Percentiles rank a stretch among this genome's conserved stretches.
Evolutionary conservation across 2,113 vertebrate species (phyloP).

Genomic region (Atlantisia rogersi): DNA sequence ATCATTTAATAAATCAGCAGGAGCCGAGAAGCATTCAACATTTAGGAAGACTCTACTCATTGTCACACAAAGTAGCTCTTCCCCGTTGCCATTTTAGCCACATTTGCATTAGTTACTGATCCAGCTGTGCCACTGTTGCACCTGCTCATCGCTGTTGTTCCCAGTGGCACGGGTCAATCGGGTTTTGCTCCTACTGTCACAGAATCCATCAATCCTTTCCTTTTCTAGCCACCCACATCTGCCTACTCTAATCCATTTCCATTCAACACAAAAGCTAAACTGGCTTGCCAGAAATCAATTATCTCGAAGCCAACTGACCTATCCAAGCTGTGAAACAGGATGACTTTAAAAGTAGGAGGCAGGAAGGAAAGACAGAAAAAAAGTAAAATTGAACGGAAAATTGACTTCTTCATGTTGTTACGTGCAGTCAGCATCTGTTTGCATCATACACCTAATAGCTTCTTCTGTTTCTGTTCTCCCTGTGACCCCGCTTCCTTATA

Average conservation of each 20-base stretch:
- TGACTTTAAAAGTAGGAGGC: background rate
- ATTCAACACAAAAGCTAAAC: background rate
- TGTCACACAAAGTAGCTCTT: background rate
- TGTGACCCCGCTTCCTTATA: background rate
- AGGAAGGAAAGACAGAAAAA: background rate
- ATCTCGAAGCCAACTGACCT: background rate
- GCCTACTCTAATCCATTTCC: background rate
- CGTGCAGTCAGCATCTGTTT: background rate
- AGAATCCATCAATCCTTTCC: background rate
- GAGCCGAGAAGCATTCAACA: background rate
- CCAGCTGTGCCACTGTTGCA: background rate
- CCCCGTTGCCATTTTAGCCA: background rate
- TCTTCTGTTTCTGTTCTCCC: background rate
- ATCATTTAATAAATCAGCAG: conserved; percentile 1
- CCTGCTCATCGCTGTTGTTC: background rate
- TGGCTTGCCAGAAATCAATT: background rate
- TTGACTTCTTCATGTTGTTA: background rate
- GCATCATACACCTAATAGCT: background rate
- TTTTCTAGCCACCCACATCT: background rate
- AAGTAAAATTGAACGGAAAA: background rate
- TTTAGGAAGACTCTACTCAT: background rate
- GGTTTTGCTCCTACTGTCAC: background rate
- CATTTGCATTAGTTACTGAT: background rate
- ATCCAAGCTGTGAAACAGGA: background rate
- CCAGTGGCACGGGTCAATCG: background rate